A percentile compares a stretch with the other conserved stretches of the same genome.
Evolutionary conservation across 2,888 invertebrate species (phyloP).

Genomic region (Agrypnus murinus): DNA sequence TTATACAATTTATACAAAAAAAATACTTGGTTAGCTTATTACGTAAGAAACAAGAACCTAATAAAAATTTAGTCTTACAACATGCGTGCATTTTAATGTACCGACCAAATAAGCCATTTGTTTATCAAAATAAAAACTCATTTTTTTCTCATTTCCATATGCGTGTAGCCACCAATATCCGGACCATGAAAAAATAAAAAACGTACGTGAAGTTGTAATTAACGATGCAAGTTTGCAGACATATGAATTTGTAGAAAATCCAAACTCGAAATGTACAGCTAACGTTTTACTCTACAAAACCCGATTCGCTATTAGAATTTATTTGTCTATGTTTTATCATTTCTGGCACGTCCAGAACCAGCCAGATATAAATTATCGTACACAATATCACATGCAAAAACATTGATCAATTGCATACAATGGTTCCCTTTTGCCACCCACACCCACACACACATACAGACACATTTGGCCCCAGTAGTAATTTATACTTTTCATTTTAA

Average conservation of each 20-base stretch:
- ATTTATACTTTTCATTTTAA: slow-evolving; percentile 40
- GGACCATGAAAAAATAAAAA: too few species aligned
- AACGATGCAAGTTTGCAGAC: slow-evolving; percentile 38
- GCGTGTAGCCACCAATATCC: too few species aligned
- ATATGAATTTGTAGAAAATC: slow-evolving; percentile 5
- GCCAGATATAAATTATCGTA: slow-evolving; percentile 60
- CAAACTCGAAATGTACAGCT: neutral
- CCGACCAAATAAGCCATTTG: too few species aligned
- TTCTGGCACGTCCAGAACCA: slow-evolving; percentile 61
- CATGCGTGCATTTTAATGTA: too few species aligned
- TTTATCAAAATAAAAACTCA: too few species aligned
- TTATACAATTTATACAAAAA: too few species aligned
- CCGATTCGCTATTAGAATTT: slow-evolving; percentile 57
- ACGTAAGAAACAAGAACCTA: too few species aligned
- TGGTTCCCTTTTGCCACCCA: slow-evolving; percentile 55
- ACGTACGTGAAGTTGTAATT: slow-evolving; percentile 36
- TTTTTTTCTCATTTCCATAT: too few species aligned
- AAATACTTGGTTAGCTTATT: too few species aligned
- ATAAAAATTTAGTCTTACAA: too few species aligned
- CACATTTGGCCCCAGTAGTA: slow-evolving; percentile 17
- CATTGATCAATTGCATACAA: slow-evolving; percentile 64
- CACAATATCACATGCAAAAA: slow-evolving; percentile 65
- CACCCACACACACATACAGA: too few species aligned
- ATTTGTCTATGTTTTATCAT: slow-evolving; percentile 63
- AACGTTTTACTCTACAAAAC: slow-evolving; percentile 32